These are phyloP conservation scores for Pedionomus torquatus DNA, from an alignment of 2,113 vertebrate species.

Conservation along the genomic window DNA sequence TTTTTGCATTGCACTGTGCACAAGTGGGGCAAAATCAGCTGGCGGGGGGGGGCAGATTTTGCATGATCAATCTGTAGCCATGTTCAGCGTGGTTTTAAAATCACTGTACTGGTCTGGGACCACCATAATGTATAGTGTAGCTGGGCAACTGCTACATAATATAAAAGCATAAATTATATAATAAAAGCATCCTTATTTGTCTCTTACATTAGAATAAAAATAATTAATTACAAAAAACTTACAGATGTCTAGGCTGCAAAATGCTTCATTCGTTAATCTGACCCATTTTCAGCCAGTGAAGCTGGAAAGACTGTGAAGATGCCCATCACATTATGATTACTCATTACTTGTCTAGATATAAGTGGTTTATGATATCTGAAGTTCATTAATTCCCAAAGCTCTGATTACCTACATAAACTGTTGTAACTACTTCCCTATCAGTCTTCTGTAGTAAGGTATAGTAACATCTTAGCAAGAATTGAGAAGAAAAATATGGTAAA, in stretches of 20 bases:
- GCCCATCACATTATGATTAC: neutral
- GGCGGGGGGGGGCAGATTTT: slow-evolving; percentile 40
- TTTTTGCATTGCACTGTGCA: slow-evolving; percentile 81
- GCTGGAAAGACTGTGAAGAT: neutral
- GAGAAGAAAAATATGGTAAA: neutral
- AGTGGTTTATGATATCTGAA: neutral
- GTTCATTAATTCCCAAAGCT: neutral
- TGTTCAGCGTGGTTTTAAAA: slow-evolving; percentile 68
- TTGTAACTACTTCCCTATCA: neutral
- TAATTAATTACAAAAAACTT: neutral
- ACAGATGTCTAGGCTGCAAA: neutral
- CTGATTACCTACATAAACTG: neutral
- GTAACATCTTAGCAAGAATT: neutral
- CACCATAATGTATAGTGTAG: neutral
- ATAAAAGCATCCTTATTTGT: neutral
- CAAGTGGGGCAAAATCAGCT: slow-evolving; percentile 66
- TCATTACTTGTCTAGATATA: neutral
- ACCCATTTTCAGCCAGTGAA: neutral
- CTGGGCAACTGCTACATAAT: neutral
- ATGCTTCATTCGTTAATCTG: neutral
- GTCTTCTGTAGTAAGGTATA: neutral
- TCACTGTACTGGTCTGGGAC: slow-evolving; percentile 36
- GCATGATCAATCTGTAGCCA: slow-evolving; percentile 78
- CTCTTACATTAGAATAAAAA: neutral
- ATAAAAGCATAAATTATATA: neutral